Evolutionary conservation across 2,113 vertebrate genomes (phyloP).

Genomic region (Alectura lathami): DNA sequence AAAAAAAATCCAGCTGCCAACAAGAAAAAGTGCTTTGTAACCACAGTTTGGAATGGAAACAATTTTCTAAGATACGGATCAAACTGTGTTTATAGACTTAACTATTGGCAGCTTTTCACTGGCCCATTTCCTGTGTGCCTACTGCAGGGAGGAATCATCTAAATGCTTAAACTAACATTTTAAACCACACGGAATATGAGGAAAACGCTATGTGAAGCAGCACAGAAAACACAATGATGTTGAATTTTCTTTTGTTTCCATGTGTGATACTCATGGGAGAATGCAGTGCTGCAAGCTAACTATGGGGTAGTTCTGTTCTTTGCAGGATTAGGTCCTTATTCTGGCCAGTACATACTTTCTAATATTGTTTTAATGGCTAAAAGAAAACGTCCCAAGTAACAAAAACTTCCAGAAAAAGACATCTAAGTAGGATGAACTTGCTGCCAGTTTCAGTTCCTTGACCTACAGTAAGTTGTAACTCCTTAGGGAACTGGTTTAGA

Average conservation of each 20-base stretch:
- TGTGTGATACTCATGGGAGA: background rate
- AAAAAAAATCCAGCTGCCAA: conserved; percentile 38
- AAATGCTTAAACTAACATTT: conserved; percentile 56
- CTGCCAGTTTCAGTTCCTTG: background rate
- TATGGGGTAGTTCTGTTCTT: background rate
- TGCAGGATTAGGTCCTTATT: background rate
- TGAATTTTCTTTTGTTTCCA: conserved; percentile 35
- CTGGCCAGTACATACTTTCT: background rate
- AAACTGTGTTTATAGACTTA: conserved; percentile 60
- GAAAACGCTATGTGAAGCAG: conserved; percentile 36
- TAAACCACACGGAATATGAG: conserved; percentile 26
- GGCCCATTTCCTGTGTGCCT: conserved; percentile 58
- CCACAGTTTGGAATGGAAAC: conserved; percentile 59
- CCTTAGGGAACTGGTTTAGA: background rate
- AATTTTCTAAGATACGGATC: conserved; percentile 67
- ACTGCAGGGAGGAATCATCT: conserved; percentile 37
- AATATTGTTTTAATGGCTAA: background rate
- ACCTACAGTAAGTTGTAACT: background rate
- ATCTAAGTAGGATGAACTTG: background rate
- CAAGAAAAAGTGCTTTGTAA: conserved; percentile 62
- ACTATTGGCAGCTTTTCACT: conserved; percentile 57
- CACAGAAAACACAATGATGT: background rate
- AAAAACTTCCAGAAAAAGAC: background rate
- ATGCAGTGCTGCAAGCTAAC: background rate
- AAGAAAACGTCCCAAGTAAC: background rate